Evolutionary conservation across 2,113 vertebrate species (phyloP).

Genomic region (Mixornis gularis): DNA sequence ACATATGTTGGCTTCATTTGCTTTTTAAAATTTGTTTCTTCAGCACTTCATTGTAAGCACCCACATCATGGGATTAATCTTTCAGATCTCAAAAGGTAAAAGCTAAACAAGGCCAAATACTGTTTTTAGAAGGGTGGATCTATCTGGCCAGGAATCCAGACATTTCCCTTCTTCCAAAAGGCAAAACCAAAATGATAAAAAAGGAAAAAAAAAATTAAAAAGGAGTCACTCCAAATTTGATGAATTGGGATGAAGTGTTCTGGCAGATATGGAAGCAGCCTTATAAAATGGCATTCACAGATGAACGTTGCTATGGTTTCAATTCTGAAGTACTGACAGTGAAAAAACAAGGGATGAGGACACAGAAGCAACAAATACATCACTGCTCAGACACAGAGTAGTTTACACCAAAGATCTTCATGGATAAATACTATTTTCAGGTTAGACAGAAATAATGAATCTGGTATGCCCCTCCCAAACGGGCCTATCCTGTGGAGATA

Average conservation of each 20-base stretch:
- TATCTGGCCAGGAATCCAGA: background rate
- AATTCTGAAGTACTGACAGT: slow-evolving; percentile 41
- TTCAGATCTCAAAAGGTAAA: background rate
- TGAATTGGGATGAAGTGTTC: slow-evolving; percentile 19
- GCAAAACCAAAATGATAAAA: background rate
- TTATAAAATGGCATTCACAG: slow-evolving; percentile 38
- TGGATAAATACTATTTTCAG: background rate
- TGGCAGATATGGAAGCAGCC: slow-evolving; percentile 19
- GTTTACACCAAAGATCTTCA: background rate
- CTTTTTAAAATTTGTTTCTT: background rate
- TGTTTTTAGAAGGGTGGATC: background rate
- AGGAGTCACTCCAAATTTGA: background rate
- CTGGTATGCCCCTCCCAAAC: background rate
- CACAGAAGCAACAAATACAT: slow-evolving; percentile 39
- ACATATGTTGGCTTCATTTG: background rate
- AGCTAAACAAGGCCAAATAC: background rate
- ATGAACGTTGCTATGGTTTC: slow-evolving; percentile 57
- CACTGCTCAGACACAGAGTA: background rate
- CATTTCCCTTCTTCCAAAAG: background rate
- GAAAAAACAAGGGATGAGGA: slow-evolving; percentile 27
- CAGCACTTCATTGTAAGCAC: background rate
- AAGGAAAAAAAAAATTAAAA: background rate
- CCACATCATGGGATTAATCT: background rate
- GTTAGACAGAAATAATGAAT: background rate
- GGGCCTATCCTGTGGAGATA: background rate